A percentile compares a stretch with the other conserved stretches of the same genome.
Conservation (phyloP, 2,113 vertebrate genomes). For the Cryptotis parvus region DNA sequence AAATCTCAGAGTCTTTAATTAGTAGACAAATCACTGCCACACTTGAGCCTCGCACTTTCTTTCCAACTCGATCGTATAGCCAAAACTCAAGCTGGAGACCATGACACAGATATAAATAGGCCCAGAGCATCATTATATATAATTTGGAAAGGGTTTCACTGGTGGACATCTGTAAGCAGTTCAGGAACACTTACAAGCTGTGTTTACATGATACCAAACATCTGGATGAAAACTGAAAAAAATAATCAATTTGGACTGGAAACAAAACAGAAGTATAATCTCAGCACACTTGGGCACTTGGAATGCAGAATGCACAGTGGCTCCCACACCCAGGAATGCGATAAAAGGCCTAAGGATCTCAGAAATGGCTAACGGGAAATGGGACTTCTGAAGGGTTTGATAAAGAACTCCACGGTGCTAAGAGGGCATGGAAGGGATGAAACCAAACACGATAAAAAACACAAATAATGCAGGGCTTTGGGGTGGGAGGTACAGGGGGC, state of each 20-base stretch:
- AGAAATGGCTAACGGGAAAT: neutral
- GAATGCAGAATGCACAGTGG: constrained; percentile 59
- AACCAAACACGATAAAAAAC: constrained; percentile 29
- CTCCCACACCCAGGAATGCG: neutral
- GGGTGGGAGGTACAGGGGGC: no score
- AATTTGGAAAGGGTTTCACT: constrained; percentile 80
- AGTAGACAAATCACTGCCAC: constrained; percentile 51
- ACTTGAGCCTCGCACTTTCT: constrained; percentile 68
- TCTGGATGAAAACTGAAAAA: constrained; percentile 83
- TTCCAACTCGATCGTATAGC: constrained; percentile 59
- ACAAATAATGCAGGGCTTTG: neutral
- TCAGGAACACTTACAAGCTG: constrained; percentile 81
- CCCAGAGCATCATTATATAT: constrained; percentile 77
- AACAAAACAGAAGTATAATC: constrained; percentile 80
- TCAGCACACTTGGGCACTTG: constrained; percentile 21
- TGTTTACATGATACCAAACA: constrained; percentile 83
- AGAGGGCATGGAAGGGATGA: neutral
- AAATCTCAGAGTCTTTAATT: constrained; percentile 66
- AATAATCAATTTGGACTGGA: constrained; percentile 81
- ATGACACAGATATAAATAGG: constrained; percentile 78
- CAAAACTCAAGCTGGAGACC: constrained; percentile 75
- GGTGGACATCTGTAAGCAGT: constrained; percentile 78
- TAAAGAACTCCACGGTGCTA: constrained; percentile 55
- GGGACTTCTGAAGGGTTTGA: neutral
- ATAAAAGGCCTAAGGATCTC: constrained; percentile 1